These are phyloP conservation scores for Psittacula echo DNA, from an alignment of 2,797 vertebrate species.

Conservation along the genomic window DNA sequence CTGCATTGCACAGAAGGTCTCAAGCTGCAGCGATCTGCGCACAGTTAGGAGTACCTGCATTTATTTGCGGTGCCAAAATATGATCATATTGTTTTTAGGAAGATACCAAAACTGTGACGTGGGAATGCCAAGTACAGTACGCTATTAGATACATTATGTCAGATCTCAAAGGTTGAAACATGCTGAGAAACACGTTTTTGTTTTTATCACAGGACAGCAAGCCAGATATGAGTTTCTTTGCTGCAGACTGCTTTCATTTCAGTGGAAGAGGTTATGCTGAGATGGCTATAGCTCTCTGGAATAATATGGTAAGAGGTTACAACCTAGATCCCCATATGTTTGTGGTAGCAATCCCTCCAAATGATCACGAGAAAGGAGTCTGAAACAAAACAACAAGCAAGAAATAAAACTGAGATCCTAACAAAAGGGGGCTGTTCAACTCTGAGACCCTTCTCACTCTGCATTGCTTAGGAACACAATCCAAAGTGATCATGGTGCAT, in stretches of 20 bases:
- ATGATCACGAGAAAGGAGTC: background rate
- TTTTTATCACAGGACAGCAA: conserved; percentile 77
- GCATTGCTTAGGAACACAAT: background rate
- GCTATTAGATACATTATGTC: background rate
- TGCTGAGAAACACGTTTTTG: background rate
- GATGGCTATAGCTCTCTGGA: conserved; percentile 92
- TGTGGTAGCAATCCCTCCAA: background rate
- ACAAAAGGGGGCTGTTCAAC: background rate
- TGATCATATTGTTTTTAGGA: background rate
- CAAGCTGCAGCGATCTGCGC: background rate
- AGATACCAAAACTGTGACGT: background rate
- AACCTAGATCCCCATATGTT: background rate
- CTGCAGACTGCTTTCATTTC: conserved; percentile 92
- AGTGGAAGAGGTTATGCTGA: conserved; percentile 86
- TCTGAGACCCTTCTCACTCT: background rate
- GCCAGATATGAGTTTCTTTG: conserved; percentile 86
- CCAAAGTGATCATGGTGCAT: background rate
- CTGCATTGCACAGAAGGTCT: background rate
- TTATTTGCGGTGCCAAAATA: background rate
- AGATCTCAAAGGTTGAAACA: background rate
- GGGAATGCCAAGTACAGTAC: background rate
- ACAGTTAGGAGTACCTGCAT: background rate
- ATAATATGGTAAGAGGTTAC: conserved; percentile 88
- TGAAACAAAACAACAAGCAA: background rate
- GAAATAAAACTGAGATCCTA: background rate